Percentiles rank a stretch among this genome's conserved stretches.
phyloP scores from a whole-genome alignment of 2,888 invertebrate genomes.

The Machimus atricapillus region DNA sequence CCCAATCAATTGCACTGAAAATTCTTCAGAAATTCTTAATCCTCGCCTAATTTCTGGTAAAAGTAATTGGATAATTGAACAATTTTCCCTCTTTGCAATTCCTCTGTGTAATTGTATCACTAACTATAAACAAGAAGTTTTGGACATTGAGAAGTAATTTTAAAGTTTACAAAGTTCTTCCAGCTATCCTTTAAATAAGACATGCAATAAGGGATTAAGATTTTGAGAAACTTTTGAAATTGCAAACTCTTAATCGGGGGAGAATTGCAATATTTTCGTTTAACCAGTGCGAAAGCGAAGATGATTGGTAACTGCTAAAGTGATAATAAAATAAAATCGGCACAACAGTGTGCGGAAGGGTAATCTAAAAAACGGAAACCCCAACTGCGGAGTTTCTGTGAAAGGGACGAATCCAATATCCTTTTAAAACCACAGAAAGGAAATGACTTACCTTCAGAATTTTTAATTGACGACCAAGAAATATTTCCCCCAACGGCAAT shows the following conservation, averaged over 20 bases:
- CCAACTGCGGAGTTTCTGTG: not conserved
- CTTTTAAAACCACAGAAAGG: not conserved
- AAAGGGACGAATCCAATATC: not conserved
- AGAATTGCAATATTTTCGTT: not conserved
- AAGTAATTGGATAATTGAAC: not conserved
- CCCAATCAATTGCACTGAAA: not conserved
- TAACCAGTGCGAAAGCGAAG: not conserved
- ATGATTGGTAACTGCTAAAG: not conserved
- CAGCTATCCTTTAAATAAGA: not conserved
- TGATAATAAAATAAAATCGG: not conserved
- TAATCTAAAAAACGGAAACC: not conserved
- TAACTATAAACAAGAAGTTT: not conserved
- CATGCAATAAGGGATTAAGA: not conserved
- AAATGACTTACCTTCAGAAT: constrained; percentile 20
- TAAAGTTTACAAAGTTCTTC: not conserved
- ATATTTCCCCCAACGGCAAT: not conserved
- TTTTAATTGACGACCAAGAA: not conserved
- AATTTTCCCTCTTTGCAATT: not conserved
- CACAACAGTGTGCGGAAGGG: not conserved
- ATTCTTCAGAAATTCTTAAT: not conserved
- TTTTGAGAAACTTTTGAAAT: not conserved
- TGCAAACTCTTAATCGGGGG: not conserved
- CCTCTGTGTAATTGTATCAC: not conserved
- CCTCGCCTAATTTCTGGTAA: not conserved
- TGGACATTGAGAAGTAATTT: not conserved